These are phyloP conservation scores for Dinocampus coccinellae DNA, from an alignment of 2,888 invertebrate species.

Conservation along the genomic window DNA sequence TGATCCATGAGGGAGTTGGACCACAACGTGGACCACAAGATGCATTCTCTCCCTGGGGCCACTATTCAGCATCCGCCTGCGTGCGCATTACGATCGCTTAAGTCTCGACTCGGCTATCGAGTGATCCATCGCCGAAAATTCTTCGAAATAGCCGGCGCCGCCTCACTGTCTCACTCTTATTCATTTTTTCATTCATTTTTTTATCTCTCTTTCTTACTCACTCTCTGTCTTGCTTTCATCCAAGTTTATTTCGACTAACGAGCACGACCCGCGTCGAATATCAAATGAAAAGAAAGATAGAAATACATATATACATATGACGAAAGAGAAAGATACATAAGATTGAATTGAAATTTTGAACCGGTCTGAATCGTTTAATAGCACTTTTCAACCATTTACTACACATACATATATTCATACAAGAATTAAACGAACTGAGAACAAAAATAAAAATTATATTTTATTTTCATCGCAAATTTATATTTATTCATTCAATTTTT, in stretches of 20 bases:
- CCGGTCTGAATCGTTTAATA: constrained; percentile 32
- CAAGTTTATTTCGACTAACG: constrained; percentile 35
- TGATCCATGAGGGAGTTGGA: constrained; percentile 38
- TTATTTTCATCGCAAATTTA: too few species aligned
- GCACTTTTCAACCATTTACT: constrained; percentile 13
- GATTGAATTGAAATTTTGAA: constrained; percentile 34
- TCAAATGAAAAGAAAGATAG: constrained; percentile 8
- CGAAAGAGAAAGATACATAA: not conserved
- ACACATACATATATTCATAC: not conserved
- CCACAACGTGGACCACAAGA: constrained; percentile 34
- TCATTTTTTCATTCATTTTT: constrained; percentile 31
- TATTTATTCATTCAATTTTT: too few species aligned
- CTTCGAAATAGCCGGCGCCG: constrained; percentile 55
- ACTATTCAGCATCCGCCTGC: constrained; percentile 50
- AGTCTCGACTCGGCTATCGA: constrained; percentile 64
- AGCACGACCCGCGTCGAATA: constrained; percentile 21
- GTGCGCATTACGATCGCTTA: constrained; percentile 66
- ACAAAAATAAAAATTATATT: too few species aligned
- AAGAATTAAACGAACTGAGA: too few species aligned
- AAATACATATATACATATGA: not conserved
- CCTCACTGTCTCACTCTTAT: constrained; percentile 15
- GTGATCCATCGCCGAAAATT: constrained; percentile 66
- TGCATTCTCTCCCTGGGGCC: constrained; percentile 49
- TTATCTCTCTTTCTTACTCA: not conserved
- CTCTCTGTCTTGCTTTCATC: constrained; percentile 28